Base-by-base conservation (phyloP, 1,140 invertebrate genomes). In the Drosophila malerkotliana region DNA sequence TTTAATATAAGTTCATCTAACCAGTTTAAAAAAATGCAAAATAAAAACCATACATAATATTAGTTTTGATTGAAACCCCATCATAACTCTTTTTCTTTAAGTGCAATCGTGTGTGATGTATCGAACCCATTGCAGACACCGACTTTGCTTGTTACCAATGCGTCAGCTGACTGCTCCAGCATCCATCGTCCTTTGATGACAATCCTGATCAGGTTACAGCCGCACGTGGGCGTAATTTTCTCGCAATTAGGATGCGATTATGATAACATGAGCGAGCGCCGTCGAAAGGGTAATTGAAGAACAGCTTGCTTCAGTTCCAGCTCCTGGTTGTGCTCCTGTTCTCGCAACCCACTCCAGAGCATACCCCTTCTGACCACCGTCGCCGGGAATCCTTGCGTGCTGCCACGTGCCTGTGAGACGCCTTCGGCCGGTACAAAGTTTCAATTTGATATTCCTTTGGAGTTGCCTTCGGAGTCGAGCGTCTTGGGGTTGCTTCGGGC, bases 231-330 rank as follows among this genome's bases (percentile, higher is more conserved):
- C 82, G 90, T 91, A 91, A 91, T 91, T 91, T 91, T 91, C 74
- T 87, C 83, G 84, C 90, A 90, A 91, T 91, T 91, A 91, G 90
- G 90, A 91, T 91, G 89, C 90, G 90, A 91, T 91, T 91, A 91
- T 90, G 81, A 89, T 91, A 91, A 90, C 85, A 81, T 63, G 82
- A 60, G 64, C 83, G 47, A 67, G 34, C 56, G 47, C 28, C 39
- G 49, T 63, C 79, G 80, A 89, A 88, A 89, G 84, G 84, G 84
- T 88, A 88, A 88, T 88, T 88, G 77, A 88, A 80, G 84, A 72
- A 73, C 68, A 75, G 41, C 34, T 7, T 51, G 77, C 57, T 56
- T 4, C 7, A 47, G 44, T 18, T 47, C 44, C 14, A 7, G 41
- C 14, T 44, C 14, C 41, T 44, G 41, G 14, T 44, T 10, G 0